These are phyloP conservation scores for Sesia apiformis DNA, from an alignment of 2,888 invertebrate genomes.

Conservation along the genomic window DNA sequence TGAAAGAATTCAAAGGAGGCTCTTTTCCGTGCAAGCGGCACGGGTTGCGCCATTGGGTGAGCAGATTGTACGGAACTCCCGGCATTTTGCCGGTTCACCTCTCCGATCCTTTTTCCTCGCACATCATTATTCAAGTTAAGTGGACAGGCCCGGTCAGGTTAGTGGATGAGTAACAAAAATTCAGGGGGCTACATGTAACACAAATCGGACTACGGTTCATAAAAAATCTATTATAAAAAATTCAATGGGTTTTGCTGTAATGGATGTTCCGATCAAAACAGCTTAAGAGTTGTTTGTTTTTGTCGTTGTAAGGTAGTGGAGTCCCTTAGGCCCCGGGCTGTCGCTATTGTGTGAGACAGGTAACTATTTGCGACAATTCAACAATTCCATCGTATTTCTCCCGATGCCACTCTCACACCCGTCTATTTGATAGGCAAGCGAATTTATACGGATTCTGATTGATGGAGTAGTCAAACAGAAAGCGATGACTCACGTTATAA, in stretches of 20 bases:
- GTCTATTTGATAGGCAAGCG: slow-evolving; percentile 14
- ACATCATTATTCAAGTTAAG: slow-evolving; percentile 70
- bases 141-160: slow-evolving; percentile 57
- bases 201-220: not conserved
- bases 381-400: slow-evolving; percentile 35
- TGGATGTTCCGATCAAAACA: no score
- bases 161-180: slow-evolving; percentile 52
- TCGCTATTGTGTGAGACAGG: slow-evolving; percentile 16
- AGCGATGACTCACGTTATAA: slow-evolving; percentile 1
- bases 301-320: no score
- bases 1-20: no score
- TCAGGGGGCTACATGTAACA: not conserved
- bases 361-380: slow-evolving; percentile 37
- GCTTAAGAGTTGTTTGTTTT: no score
- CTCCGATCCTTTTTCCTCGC: slow-evolving; percentile 45
- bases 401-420: slow-evolving; percentile 17
- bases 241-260: no score
- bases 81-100: slow-evolving; percentile 46
- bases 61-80: slow-evolving; percentile 23
- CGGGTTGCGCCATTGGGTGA: slow-evolving; percentile 4
- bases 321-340: slow-evolving; percentile 16
- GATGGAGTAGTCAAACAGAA: slow-evolving; percentile 7
- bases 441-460: slow-evolving; percentile 15
- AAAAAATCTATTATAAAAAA: not conserved
- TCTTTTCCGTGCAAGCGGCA: slow-evolving; percentile 11